Evolutionary conservation across 2,888 invertebrate genomes (phyloP), one percentile per base, ranked within the genome.

Genomic region (Bembecia ichneumoniformis): DNA sequence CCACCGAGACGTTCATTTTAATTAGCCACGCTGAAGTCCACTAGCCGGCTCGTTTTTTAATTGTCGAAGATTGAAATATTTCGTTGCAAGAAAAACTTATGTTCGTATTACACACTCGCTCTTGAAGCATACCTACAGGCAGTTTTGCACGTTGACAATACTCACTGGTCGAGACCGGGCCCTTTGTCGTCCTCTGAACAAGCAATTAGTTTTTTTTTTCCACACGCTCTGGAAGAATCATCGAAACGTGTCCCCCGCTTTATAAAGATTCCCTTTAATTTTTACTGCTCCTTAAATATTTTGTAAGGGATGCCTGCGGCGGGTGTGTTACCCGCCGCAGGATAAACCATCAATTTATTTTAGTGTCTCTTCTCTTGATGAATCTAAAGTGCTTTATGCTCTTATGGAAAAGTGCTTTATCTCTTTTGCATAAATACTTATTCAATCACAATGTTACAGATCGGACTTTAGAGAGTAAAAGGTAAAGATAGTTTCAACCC

Each of bases 261-360:
- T 40, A 40, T 40, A 13, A 40, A 40, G 48, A 52, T 49, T 49
- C 54, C 52, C 54, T 54, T 53, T 47, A 51, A 56, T 58, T 56
- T 57, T 57, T 56, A 57, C 55, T 49, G 49, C 49, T 48, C 51
- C 51, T 48, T 35, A 16, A 40, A 40, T 40, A 40, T 40, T 40
- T 40, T 40, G 13, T 40, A 40, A 10, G 40, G 40, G 40, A 14
- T 13, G 40, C 40, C 40, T 13, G 40, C 40, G 13, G 40, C 40
- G 40, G 11, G 11, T n/a, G 40, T 40, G 40, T 40, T 28, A 28
- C 28, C 28, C n/a, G n/a, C n/a, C n/a, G n/a, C n/a, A n/a, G n/a
- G n/a, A n/a, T n/a, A n/a, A n/a, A n/a, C 72, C 69, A 66, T 63
- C 68, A 68, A 72, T 76, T 71, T 75, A 64, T 68, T 64, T 64